Evolutionary conservation across 2,888 invertebrate species (phyloP), one percentile per base, ranked within the genome.

Genomic region (Noctua janthina): DNA sequence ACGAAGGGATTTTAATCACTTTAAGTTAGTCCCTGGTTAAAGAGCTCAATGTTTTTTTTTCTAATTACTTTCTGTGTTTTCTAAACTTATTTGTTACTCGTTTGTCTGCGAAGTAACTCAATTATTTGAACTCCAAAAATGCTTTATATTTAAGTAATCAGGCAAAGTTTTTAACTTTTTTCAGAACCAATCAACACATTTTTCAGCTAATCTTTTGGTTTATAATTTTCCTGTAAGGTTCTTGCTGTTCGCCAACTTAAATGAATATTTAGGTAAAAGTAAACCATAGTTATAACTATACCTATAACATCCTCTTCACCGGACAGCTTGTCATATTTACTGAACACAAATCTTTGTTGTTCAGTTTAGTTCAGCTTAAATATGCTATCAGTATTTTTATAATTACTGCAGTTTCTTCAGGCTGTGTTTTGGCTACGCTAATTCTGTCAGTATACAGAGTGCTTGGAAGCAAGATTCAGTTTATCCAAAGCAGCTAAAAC

Each of bases 391-490:
- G 20, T 43, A 39, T 49, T 23, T 49, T 73, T 29, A 56, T 35
- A n/a, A 10, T 66, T n/a, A 49, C 11, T n/a, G 46, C 2, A 54
- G 15, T 35, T 78, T 23, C 0, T 29, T 35, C 17, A 10, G 3
- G 6, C 0, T 66, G 5, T 15, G 0, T 54, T 46, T 43, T 15
- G 8, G 0, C 2, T n/a, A n/a, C 2, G 4, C 2, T 20, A 15
- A n/a, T 46, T 46, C 3, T 54, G n/a, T 20, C 20, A 49, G 6
- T 20, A 20, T 43, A 20, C 11, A 20, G 6, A 7, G 20, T 49
- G 51, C 75, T 43, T 29, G 10, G 1, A 13, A 39, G 46, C 17
- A 56, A 29, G 8, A 62, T n/a, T 46, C 11, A 17, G 17, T 76
- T n/a, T 6, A n/a, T 46, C 20, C 17, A 7, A 7, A 17, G 2